Evolutionary conservation across 2,113 vertebrate genomes (phyloP), one percentile per base, ranked within the genome.

Genomic region (Tyto alba): DNA sequence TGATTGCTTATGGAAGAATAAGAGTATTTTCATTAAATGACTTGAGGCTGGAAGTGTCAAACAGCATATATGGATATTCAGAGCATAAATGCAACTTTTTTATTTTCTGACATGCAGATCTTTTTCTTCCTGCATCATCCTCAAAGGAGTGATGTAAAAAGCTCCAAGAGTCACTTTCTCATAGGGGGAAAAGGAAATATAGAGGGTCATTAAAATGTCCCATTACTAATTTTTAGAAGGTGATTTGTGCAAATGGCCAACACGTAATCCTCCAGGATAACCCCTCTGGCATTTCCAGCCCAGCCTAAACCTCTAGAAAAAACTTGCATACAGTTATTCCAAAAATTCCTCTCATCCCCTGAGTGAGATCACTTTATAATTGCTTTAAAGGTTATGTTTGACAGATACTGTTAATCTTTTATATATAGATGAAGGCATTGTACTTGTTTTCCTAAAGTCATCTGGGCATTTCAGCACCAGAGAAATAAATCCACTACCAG

Each of bases 361-460:
- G 68, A 93, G 89, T 85, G 38, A 83, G 48, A 80, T 85, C 55
- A 92, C 53, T 91, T 93, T 87, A 77, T 72, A 95, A 87, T 89
- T 80, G 66, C 68, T 91, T 87, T 93, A 91, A 97, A 95, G 73
- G 95, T 92, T 96, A 84, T 66, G 34, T 84, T 91, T 96, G 91
- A 89, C 79, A 94, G 82, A 53, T 26, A 64, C 32, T 11, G 8
- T 88, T 92, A 72, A 84, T 96, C 79, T 92, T 95, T 53, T 88
- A n/a, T 72, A 60, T 60, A 89, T 14, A 72, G 52, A 96, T 48
- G 36, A 89, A 93, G 66, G 81, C 62, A 87, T 56, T 1, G 1
- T 48, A 72, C 57, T 75, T 85, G 57, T 93, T 96, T 96, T 87
- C 64, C 48, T 77, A 36, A 86, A 93, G 30, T 91, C 84, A 87